phyloP scores from a whole-genome alignment of 2,113 vertebrate species.

The Tapirus terrestris region DNA sequence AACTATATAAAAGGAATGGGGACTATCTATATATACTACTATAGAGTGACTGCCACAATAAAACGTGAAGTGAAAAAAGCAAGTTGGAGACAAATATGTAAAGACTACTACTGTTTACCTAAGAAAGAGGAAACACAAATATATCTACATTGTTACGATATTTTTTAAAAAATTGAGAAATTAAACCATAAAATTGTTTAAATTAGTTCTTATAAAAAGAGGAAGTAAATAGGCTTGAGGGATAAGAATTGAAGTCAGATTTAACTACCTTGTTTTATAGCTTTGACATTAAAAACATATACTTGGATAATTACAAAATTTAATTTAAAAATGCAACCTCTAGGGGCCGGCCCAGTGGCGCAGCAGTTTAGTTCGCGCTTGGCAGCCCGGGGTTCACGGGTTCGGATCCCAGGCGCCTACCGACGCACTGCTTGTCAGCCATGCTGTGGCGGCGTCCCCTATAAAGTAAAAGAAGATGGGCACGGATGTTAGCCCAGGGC shows the following conservation, averaged over 20 bases:
- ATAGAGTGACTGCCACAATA: neutral
- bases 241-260: neutral
- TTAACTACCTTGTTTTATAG: neutral
- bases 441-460: too few relatives aligned
- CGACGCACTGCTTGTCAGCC: too few relatives aligned
- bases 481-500: too few relatives aligned
- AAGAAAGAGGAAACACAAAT: neutral
- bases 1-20: neutral
- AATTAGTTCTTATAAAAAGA: neutral
- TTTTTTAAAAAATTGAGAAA: conserved; percentile 39
- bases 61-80: neutral
- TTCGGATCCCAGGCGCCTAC: too few relatives aligned
- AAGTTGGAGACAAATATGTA: neutral
- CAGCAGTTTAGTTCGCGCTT: too few relatives aligned
- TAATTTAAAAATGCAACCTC: neutral
- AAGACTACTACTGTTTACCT: neutral
- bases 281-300: neutral
- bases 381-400: too few relatives aligned
- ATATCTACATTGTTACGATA: neutral
- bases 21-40: neutral
- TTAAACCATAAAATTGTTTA: neutral
- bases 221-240: neutral
- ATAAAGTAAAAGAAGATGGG: too few relatives aligned
- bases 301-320: neutral
- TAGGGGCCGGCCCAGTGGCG: neutral